A percentile compares a stretch with the other conserved stretches of the same genome.
phyloP scores from a whole-genome alignment of 2,113 vertebrate genomes.

The Salvelinus namaycush region DNA sequence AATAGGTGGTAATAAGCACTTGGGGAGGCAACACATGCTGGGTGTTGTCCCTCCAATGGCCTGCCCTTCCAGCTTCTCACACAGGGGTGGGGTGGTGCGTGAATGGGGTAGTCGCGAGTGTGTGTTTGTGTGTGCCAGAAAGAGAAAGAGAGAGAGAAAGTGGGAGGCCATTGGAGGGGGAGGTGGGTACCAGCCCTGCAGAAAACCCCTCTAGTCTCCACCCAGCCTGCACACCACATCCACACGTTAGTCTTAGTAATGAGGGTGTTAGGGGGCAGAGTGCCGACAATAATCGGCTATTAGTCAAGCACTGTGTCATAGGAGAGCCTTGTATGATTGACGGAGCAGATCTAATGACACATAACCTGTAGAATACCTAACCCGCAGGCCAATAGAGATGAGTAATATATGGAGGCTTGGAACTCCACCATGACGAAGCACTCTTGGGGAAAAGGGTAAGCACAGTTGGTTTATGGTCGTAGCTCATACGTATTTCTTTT shows the following conservation, averaged over 20 bases:
- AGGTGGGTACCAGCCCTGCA: no score
- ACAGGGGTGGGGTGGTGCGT: background rate
- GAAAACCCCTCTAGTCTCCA: background rate
- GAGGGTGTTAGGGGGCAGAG: background rate
- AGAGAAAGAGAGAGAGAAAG: background rate
- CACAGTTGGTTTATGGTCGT: no score
- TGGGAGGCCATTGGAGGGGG: background rate
- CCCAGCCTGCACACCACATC: background rate
- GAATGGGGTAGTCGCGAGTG: no score
- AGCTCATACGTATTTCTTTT: no score
- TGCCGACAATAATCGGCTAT: background rate
- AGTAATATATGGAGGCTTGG: no score
- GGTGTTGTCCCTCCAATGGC: constrained; percentile 1
- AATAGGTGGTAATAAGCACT: constrained; percentile 22
- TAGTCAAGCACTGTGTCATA: constrained; percentile 8
- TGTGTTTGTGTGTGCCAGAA: constrained; percentile 1
- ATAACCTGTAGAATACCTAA: background rate
- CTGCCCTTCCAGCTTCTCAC: background rate
- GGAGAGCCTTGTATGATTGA: background rate
- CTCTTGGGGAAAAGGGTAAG: no score
- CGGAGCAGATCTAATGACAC: background rate
- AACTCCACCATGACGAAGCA: no score
- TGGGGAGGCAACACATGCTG: background rate
- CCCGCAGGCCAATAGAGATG: no score
- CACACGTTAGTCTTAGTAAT: background rate